phyloP scores from a whole-genome alignment of 2,797 vertebrate genomes.

The Dendrocincla fuliginosa region DNA sequence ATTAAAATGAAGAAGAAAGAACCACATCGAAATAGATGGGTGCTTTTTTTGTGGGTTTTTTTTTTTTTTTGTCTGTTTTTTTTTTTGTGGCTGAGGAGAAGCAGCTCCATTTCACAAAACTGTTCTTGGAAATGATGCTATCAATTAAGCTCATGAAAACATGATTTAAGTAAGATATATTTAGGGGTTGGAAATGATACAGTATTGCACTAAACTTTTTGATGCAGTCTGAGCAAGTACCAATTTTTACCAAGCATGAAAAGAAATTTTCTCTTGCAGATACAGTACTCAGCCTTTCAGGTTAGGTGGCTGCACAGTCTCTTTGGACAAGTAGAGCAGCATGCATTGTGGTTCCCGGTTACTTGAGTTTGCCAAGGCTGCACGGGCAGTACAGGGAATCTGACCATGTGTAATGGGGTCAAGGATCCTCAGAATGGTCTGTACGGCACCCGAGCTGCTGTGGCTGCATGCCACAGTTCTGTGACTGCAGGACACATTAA shows the following conservation, averaged over 20 bases:
- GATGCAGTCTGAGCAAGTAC: background rate
- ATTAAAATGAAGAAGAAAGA: background rate
- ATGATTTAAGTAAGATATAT: background rate
- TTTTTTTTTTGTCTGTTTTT: background rate
- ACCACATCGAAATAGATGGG: background rate
- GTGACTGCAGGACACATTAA: background rate
- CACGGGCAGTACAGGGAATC: background rate
- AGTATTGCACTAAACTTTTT: background rate
- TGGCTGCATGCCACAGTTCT: too few species aligned
- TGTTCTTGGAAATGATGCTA: background rate
- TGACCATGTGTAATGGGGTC: background rate
- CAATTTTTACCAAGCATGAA: background rate
- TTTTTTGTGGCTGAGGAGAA: background rate
- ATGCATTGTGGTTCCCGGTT: background rate
- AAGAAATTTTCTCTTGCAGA: background rate
- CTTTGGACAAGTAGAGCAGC: background rate
- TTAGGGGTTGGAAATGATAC: background rate
- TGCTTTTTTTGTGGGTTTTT: background rate
- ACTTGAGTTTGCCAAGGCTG: background rate
- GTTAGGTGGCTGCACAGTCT: background rate
- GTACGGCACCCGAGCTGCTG: background rate
- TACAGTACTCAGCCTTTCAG: background rate
- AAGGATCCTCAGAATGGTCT: background rate
- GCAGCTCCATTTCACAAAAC: background rate
- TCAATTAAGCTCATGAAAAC: background rate